A percentile compares a stretch with the other conserved stretches of the same genome.
Conservation (phyloP, 2,888 invertebrate species). For the Caenorhabditis sulstoni region DNA sequence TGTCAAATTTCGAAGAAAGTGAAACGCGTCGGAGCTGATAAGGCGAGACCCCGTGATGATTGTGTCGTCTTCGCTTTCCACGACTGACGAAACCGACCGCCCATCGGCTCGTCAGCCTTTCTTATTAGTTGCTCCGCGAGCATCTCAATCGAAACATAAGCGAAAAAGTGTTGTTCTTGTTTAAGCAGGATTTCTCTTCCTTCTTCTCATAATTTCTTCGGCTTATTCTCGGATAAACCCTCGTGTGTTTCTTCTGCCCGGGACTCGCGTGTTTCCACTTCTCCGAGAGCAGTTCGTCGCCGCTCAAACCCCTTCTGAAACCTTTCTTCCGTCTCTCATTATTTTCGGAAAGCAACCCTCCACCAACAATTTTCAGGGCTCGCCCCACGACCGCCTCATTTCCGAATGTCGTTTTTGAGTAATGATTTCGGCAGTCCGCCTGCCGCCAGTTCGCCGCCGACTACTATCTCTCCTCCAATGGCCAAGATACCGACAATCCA, state of each 20-base stretch:
- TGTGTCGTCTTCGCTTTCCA: slow-evolving; percentile 30
- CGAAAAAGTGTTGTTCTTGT: slow-evolving; percentile 24
- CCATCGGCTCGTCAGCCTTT: slow-evolving; percentile 35
- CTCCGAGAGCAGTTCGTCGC: slow-evolving; percentile 2
- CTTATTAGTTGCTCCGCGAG: slow-evolving; percentile 38
- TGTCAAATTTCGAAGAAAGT: slow-evolving; percentile 45
- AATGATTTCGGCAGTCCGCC: slow-evolving; percentile 59
- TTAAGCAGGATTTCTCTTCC: slow-evolving; percentile 31
- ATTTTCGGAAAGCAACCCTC: slow-evolving; percentile 37
- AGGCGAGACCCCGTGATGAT: slow-evolving; percentile 3
- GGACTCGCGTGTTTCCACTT: no score
- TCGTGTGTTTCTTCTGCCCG: slow-evolving; percentile 16
- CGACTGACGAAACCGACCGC: slow-evolving; percentile 50
- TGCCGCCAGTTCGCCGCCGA: slow-evolving; percentile 39
- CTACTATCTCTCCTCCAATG: slow-evolving; percentile 27
- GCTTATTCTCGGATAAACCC: slow-evolving; percentile 51
- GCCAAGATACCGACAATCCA: slow-evolving; percentile 40
- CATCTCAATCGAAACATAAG: background rate
- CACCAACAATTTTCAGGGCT: slow-evolving; percentile 36
- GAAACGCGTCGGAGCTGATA: slow-evolving; percentile 50
- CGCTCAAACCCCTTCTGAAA: slow-evolving; percentile 11
- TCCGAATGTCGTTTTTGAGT: slow-evolving; percentile 60
- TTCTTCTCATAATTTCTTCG: slow-evolving; percentile 13
- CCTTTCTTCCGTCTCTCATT: slow-evolving; percentile 47
- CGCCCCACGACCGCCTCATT: slow-evolving; percentile 35